Percentiles rank a stretch among this genome's conserved stretches.
Evolutionary conservation across 2,888 invertebrate genomes (phyloP).

Genomic region (Heteromurus nitidus): DNA sequence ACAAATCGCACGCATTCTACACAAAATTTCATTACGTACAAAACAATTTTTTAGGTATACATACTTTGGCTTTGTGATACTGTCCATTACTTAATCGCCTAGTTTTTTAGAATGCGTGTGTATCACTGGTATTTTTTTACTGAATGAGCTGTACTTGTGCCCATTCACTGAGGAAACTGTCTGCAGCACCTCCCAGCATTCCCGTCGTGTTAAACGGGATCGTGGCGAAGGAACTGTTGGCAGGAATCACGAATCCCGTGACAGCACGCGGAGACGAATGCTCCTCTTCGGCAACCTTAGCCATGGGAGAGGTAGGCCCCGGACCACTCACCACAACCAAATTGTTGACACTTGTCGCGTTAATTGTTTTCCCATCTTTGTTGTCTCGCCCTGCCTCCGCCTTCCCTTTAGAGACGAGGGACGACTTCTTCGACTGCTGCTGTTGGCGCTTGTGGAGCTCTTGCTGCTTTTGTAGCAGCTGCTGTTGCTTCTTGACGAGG

Average conservation of each 20-base stretch:
- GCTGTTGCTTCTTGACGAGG: constrained; percentile 45
- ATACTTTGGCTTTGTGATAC: constrained; percentile 44
- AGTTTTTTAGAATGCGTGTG: not conserved
- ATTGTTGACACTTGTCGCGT: constrained; percentile 54
- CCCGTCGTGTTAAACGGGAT: constrained; percentile 41
- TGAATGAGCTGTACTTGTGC: constrained; percentile 66
- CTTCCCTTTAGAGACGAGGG: constrained; percentile 37
- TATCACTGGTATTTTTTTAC: constrained; percentile 43
- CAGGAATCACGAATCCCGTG: constrained; percentile 47
- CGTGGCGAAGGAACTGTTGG: constrained; percentile 44
- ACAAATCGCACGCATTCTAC: not conserved
- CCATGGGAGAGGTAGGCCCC: not conserved
- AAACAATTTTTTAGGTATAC: not conserved
- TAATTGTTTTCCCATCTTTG: constrained; percentile 48
- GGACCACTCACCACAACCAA: constrained; percentile 54
- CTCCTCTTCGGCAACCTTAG: constrained; percentile 22
- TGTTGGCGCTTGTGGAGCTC: not conserved
- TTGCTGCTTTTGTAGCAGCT: constrained; percentile 24
- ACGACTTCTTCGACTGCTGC: constrained; percentile 27
- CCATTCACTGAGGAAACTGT: constrained; percentile 66
- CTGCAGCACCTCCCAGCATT: constrained; percentile 9
- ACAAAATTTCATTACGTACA: not conserved
- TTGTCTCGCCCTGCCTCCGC: constrained; percentile 29
- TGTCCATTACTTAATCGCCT: not conserved
- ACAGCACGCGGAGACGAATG: constrained; percentile 38